Conservation (phyloP, 1,140 invertebrate genomes). For the Bombus impatiens region DNA sequence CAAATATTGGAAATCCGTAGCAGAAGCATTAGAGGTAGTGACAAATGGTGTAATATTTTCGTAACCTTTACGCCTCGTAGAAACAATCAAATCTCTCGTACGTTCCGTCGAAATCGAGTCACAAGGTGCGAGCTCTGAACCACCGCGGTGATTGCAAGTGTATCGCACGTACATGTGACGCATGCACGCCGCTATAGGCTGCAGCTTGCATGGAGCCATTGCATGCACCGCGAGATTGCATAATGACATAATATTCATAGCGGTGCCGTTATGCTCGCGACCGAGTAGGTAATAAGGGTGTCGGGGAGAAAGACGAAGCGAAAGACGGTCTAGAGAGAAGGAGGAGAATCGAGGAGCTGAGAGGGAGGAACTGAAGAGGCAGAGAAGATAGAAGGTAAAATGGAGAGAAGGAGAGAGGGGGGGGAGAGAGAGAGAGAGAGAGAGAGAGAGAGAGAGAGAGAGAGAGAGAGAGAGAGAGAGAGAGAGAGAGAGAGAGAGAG, state of each 20-base stretch:
- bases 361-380: constrained; percentile 2
- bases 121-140: not conserved
- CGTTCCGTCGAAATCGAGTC: not conserved
- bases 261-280: constrained; percentile 73
- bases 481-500: not conserved
- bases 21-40: not conserved
- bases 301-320: constrained; percentile 56
- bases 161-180: not conserved
- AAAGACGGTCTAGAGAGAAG: constrained; percentile 4
- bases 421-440: too few species aligned
- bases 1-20: not conserved
- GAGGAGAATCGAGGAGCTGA: not conserved
- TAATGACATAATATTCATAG: constrained; percentile 82
- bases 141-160: not conserved
- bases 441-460: not conserved
- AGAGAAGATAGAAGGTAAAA: not conserved
- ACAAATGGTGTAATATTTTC: constrained; percentile 34
- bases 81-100: not conserved
- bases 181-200: constrained; percentile 23
- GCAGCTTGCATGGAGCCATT: constrained; percentile 57
- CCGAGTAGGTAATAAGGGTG: constrained; percentile 76
- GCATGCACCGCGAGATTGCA: constrained; percentile 79
- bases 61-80: not conserved
- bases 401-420: not conserved
- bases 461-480: not conserved